phyloP scores from a whole-genome alignment of 2,797 vertebrate genomes.

The Lemur catta region DNA sequence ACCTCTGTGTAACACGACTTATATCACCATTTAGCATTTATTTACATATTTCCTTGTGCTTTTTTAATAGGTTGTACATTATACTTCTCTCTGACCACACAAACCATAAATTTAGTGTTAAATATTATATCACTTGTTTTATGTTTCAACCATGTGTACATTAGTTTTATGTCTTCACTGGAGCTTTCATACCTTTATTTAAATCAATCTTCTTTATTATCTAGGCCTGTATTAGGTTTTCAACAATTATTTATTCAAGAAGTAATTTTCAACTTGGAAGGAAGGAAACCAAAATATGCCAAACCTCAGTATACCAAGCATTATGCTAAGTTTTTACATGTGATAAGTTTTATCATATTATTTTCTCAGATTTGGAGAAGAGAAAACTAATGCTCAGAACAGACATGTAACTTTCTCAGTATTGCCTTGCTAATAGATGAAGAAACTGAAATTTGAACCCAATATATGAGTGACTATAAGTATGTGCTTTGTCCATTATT shows the following conservation, averaged over 20 bases:
- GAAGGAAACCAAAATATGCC: not conserved
- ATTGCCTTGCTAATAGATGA: not conserved
- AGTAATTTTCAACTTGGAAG: constrained; percentile 1
- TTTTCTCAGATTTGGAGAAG: not conserved
- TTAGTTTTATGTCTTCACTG: not conserved
- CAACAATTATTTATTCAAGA: not conserved
- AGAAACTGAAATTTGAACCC: not conserved
- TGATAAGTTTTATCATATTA: not conserved
- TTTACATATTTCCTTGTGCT: not conserved
- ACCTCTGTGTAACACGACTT: not conserved
- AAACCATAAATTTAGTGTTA: not conserved
- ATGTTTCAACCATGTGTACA: not conserved
- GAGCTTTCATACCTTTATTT: not conserved
- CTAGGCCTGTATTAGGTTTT: not conserved
- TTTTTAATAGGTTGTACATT: not conserved
- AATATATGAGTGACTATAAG: not conserved
- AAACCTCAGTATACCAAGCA: not conserved
- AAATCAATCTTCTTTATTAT: not conserved
- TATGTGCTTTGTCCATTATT: rapidly evolving
- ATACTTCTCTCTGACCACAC: not conserved
- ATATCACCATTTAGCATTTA: not conserved
- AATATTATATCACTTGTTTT: not conserved
- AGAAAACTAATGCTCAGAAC: not conserved
- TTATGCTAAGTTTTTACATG: not conserved
- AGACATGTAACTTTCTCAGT: not conserved